Base-by-base conservation (phyloP, 2,113 vertebrate species). In the Emydura subglobosa region DNA sequence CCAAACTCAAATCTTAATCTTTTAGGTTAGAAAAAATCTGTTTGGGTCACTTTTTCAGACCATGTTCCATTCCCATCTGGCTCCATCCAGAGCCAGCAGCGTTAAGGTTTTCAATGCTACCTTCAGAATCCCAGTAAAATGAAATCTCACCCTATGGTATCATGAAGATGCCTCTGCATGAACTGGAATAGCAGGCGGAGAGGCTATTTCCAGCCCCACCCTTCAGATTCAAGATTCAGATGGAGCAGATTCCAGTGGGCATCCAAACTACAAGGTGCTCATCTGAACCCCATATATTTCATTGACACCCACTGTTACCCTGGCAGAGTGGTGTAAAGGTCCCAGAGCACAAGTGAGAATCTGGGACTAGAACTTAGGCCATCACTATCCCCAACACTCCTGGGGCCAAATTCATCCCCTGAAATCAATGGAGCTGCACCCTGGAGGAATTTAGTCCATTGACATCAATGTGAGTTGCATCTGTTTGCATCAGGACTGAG, bases 401-500 rank as follows among this genome's bases (percentile, higher is more conserved):
- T 88, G 59, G 10, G 87, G 87, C 87, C 7, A 82, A 86, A 80
- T 59, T 16, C 0, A 49, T 11, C 83, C 80, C 51, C 68, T 91
- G 49, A 47, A 39, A 16, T 50, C 57, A 65, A 31, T 54, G 27
- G 42, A 49, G 76, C 47, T 44, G 13, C 76, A 50, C 4, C 14
- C 11, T n/a, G 68, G 61, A 29, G 87, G n/a, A 25, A n/a, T 13
- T 83, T 87, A 86, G 87, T 21, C 47, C 21, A 34, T 1, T 79
- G 8, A 12, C 12, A 57, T 86, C 65, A 49, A 24, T 4, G 6
- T 17, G 83, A 76, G 10, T 82, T 53, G 51, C 3, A 3, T 3
- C 78, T 39, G 4, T 0, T 1, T 16, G 53, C 68, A 4, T 9
- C 4, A 51, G 79, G 81, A 47, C 47, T 74, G 51, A 78, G 51